Evolutionary conservation across 2,113 vertebrate species (phyloP).

Genomic region (Delphinapterus leucas): DNA sequence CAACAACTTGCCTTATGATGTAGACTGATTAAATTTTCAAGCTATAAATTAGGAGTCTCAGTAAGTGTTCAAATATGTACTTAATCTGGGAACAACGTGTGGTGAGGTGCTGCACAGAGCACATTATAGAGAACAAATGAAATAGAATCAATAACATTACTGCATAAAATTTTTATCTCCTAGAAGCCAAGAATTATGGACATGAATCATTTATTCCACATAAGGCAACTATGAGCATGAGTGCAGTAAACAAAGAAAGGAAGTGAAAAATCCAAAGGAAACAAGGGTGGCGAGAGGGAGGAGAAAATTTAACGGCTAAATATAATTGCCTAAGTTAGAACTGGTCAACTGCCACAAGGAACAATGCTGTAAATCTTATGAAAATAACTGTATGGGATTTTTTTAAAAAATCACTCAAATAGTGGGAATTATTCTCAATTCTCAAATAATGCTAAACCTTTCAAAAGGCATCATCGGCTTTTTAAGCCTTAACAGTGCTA

Average conservation of each 20-base stretch:
- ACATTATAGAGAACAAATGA: slow-evolving; percentile 1
- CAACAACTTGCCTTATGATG: not conserved
- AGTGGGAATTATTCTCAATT: not conserved
- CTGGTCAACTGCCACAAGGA: not conserved
- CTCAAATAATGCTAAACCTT: not conserved
- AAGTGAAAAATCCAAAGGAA: slow-evolving; percentile 76
- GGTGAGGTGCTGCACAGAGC: not conserved
- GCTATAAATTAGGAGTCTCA: slow-evolving; percentile 28
- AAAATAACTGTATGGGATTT: not conserved
- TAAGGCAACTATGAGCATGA: slow-evolving; percentile 43
- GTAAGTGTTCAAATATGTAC: slow-evolving; percentile 34
- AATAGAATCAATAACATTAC: slow-evolving; percentile 54
- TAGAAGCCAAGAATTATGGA: slow-evolving; percentile 56
- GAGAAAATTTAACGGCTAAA: slow-evolving; percentile 16
- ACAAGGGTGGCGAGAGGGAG: slow-evolving; percentile 15
- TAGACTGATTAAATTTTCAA: slow-evolving; percentile 35
- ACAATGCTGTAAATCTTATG: not conserved
- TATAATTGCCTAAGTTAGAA: not conserved
- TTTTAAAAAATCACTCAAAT: not conserved
- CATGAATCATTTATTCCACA: slow-evolving; percentile 74
- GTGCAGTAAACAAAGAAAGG: slow-evolving; percentile 71
- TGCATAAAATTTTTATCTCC: slow-evolving; percentile 61
- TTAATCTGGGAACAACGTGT: not conserved
- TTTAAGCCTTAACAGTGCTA: not conserved
- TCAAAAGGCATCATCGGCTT: not conserved